Evolutionary conservation across 2,888 invertebrate genomes (phyloP), one percentile per base, ranked within the genome.

Genomic region (Schizaphis graminum): DNA sequence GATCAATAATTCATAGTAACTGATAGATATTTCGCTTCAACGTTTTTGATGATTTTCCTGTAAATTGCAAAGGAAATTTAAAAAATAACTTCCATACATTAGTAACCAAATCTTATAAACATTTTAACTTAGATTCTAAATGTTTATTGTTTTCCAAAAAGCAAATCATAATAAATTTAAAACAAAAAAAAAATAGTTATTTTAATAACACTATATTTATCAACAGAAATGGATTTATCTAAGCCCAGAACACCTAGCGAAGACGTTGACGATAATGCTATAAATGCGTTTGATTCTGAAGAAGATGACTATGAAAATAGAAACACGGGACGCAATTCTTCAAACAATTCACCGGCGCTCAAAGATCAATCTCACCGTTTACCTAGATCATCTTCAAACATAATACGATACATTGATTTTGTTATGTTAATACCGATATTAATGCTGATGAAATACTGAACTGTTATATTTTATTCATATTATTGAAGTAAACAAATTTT

Each of bases 331-430:
- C 77, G 85, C 47, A 94, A 94, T 86, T 91, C 91, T 3, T 91
- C 94, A 3, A 41, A 85, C 90, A 87, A 91, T 4, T 61, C 61
- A 16, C 94, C 94, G 3, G 41, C 94, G 3, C 53, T 86, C 49
- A 94, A 94, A 67, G 94, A 94, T 49, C 94, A 94, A 67, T 91
- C 94, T 0, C 90, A 91, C 28, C 94, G 94, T 94, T 87, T 91
- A 41, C 94, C 91, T 21, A 90, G 94, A 24, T 94, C 94, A n/a
- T 94, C 94, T 85, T 90, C 94, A 16, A 44, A 53, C 53, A n/a
- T n/a, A n/a, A 77, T 77, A 53, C 92, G 56, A 28, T 44, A 1
- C 24, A 10, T 28, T 28, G 16, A 41, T 13, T 8, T 13, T 3
- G 49, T 93, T 41, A 56, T 89, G 49, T n/a, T 89, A n/a, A 56